Evolutionary conservation across 1,140 invertebrate species (phyloP).

Genomic region (Doryteuthis pealeii): DNA sequence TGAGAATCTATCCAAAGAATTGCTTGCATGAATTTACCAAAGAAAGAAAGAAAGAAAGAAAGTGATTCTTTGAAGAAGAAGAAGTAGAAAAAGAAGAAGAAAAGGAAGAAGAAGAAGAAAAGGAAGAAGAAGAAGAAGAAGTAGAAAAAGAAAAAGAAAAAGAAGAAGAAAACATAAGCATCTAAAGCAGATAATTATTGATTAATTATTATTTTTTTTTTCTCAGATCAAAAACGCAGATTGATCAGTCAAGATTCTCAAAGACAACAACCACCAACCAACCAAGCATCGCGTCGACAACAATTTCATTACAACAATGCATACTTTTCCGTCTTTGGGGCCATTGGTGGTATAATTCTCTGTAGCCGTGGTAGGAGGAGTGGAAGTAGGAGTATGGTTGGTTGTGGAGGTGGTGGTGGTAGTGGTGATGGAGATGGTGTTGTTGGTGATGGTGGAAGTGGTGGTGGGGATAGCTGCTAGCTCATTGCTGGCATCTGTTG

Average conservation of each 20-base stretch:
- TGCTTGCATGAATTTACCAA: too few relatives aligned
- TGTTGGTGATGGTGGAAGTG: background rate
- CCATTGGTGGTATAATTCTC: background rate
- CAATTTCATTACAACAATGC: background rate
- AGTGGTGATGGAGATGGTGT: background rate
- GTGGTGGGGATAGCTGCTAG: background rate
- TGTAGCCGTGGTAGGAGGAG: background rate
- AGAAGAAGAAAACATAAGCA: too few relatives aligned
- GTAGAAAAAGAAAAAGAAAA: too few relatives aligned
- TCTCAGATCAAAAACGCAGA: too few relatives aligned
- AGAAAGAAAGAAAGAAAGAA: too few relatives aligned
- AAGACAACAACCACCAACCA: conserved; percentile 3
- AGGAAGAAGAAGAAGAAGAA: too few relatives aligned
- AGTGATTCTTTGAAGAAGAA: too few relatives aligned
- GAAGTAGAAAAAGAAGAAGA: too few relatives aligned
- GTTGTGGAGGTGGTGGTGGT: background rate
- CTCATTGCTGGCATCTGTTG: background rate
- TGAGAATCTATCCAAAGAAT: too few relatives aligned
- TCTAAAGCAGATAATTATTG: too few relatives aligned
- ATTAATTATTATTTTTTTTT: too few relatives aligned
- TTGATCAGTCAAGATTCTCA: background rate
- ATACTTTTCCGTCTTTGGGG: conserved; percentile 2
- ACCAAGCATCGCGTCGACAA: background rate
- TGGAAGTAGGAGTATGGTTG: background rate
- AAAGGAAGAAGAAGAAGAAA: too few relatives aligned